Evolutionary conservation across 1,140 invertebrate species (phyloP), one percentile per base, ranked within the genome.

Genomic region (Asobara japonica): DNA sequence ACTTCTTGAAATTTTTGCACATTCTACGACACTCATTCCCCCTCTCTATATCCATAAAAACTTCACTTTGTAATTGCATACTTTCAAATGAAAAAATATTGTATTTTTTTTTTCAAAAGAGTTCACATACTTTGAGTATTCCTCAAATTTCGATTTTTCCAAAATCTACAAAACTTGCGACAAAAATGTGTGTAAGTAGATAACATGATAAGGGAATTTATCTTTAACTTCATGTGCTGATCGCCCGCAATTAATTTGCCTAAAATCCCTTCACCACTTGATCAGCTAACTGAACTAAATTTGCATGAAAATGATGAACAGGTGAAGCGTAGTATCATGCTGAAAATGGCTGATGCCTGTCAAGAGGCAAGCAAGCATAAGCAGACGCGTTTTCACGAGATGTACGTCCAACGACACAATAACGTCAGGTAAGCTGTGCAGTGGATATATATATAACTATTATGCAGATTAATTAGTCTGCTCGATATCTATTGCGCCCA

Each of bases 381-480:
- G 67, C 92, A 93, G 79, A 94, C 91, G 1, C 89, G 94, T 51
- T 99, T 98, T 83, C 97, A 98, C 81, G 97, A 98, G 82, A 95
- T 99, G 91, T 98, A 98, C 86, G 97, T 99, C 8, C 96, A 98
- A 80, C 89, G 96, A n/a, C 96, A 99, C 84, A 97, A 98, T 81
- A 97, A 97, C 83, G 97, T 99, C 76, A 94, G 93, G 93, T 94
- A 84, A 85, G 81, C 69, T n/a, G n/a, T 2, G 36, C 3, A 38
- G 5, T 3, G 2, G n/a, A 45, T 13, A 13, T 45, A 45, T 45
- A 16, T 4, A 13, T 16, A 45, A 16, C 41, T 7, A 45, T 45
- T 45, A 13, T 13, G n/a, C n/a, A 1, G 13, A 71, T 72, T 68
- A 74, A 27, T 36, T 41, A 1, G 10, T 18, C n/a, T 13, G n/a